A percentile compares a stretch with the other conserved stretches of the same genome.
Evolutionary conservation across 1,140 invertebrate species (phyloP).

Genomic region (Lanistes nyassanus): DNA sequence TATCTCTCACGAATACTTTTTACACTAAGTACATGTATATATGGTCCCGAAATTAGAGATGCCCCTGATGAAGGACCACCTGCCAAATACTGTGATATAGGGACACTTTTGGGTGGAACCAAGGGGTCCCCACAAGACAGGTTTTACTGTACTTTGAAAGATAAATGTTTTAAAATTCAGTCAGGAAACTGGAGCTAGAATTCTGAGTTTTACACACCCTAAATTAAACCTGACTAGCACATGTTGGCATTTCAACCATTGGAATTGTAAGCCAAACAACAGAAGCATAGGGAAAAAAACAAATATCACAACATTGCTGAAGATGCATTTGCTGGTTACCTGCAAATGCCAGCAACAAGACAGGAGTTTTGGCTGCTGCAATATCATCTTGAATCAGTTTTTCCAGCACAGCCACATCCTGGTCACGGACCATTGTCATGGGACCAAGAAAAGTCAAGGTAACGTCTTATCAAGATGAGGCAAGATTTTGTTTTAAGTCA

Average conservation of each 20-base stretch:
- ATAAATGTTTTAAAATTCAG: not conserved
- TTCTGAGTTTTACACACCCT: not conserved
- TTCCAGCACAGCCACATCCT: slow-evolving; percentile 82
- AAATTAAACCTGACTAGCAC: slow-evolving; percentile 5
- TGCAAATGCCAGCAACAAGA: slow-evolving; percentile 85
- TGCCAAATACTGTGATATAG: too few relatives aligned
- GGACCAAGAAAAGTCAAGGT: not conserved
- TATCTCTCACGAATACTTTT: too few relatives aligned
- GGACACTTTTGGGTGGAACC: not conserved
- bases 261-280: too few relatives aligned
- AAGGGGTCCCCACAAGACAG: not conserved
- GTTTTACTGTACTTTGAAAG: not conserved
- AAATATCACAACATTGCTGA: not conserved
- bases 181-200: not conserved
- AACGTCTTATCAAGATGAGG: too few relatives aligned
- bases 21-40: too few relatives aligned
- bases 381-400: slow-evolving; percentile 83
- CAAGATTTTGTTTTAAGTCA: too few relatives aligned
- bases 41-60: too few relatives aligned
- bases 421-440: slow-evolving; percentile 5
- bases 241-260: not conserved
- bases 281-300: not conserved
- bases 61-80: too few relatives aligned
- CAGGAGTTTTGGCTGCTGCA: slow-evolving; percentile 78
- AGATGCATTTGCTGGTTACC: slow-evolving; percentile 61